Evolutionary conservation across 2,113 vertebrate genomes (phyloP).

Genomic region (Petrocephalus microphthalmus): DNA sequence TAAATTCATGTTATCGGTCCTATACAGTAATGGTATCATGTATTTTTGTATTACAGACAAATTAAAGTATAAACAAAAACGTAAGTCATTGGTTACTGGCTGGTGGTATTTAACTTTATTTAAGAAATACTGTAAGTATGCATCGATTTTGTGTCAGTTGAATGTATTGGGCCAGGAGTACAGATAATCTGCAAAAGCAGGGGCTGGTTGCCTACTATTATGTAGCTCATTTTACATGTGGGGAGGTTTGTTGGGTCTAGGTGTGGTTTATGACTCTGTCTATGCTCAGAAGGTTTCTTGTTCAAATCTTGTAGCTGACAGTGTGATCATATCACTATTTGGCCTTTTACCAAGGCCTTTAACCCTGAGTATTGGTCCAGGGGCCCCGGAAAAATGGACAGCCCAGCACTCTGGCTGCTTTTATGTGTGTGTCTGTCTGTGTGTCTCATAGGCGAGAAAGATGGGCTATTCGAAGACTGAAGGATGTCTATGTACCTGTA

Average conservation of each 20-base stretch:
- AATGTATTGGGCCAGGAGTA: not conserved
- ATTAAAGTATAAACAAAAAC: not conserved
- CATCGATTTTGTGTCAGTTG: not conserved
- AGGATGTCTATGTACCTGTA: not conserved
- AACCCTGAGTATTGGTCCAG: not conserved
- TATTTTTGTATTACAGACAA: not conserved
- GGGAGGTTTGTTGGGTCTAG: not conserved
- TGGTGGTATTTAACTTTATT: not conserved
- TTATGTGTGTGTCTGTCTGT: not conserved
- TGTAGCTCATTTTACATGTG: not conserved
- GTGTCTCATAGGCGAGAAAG: not conserved
- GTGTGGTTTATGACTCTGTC: not conserved
- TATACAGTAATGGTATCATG: not conserved
- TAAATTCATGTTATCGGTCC: not conserved
- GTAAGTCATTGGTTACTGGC: not conserved
- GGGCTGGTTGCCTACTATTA: not conserved
- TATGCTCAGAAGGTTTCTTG: not conserved
- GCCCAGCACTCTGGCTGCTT: not conserved
- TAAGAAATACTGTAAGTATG: not conserved
- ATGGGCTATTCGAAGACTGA: not conserved
- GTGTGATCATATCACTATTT: not conserved
- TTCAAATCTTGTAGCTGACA: not conserved
- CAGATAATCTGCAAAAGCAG: not conserved
- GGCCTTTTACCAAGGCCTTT: not conserved
- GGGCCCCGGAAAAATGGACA: not conserved